These are phyloP conservation scores for Ostrea denselamellosa DNA, from an alignment of 1,140 invertebrate species.

Conservation along the genomic window DNA sequence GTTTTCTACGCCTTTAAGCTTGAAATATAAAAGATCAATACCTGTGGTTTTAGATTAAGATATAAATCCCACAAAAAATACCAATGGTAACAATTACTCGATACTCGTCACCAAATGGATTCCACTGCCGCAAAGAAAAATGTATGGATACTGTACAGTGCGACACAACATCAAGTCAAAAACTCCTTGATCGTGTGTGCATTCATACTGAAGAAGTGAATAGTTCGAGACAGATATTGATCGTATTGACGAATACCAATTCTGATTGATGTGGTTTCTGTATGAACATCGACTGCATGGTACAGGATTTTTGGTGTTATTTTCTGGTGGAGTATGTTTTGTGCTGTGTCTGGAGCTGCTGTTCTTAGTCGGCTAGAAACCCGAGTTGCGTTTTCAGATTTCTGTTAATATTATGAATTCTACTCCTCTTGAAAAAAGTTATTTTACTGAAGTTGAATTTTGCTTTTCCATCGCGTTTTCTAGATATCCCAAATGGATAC, in stretches of 20 bases:
- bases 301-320: not conserved
- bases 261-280: not conserved
- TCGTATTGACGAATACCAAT: not conserved
- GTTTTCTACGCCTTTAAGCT: not conserved
- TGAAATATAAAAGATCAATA: not conserved
- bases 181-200: not conserved
- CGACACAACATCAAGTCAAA: not conserved
- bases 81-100: not conserved
- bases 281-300: constrained; percentile 1
- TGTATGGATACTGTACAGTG: not conserved
- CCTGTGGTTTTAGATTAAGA: not conserved
- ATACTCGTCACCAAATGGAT: not conserved
- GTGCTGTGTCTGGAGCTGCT: no score
- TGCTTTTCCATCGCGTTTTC: no score
- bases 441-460: no score
- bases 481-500: no score
- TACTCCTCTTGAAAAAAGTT: no score
- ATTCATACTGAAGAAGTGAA: constrained; percentile 9
- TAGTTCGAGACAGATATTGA: not conserved
- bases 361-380: no score
- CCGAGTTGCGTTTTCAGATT: no score
- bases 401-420: no score
- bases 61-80: not conserved
- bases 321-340: not conserved
- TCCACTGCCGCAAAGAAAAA: not conserved